Evolutionary conservation across 2,888 invertebrate species (phyloP).

Genomic region (Bombyx huttoni): DNA sequence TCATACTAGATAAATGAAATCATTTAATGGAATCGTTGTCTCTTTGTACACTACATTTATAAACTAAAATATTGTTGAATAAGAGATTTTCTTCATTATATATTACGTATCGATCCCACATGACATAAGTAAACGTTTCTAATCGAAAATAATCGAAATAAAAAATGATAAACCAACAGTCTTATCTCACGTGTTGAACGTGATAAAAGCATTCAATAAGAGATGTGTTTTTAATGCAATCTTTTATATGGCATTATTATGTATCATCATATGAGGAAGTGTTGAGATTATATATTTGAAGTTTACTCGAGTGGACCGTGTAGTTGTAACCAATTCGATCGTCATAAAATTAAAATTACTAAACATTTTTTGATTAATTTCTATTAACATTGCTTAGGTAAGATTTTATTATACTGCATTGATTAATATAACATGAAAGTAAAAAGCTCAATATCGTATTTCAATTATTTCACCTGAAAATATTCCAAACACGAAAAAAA

Average conservation of each 20-base stretch:
- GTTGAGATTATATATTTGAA: not conserved
- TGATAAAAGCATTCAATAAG: not conserved
- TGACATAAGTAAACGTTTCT: not conserved
- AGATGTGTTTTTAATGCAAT: not conserved
- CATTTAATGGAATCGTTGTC: not conserved
- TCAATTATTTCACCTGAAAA: too few species aligned
- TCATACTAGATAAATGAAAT: not conserved
- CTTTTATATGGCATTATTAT: not conserved
- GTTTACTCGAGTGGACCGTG: too few species aligned
- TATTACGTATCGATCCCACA: not conserved
- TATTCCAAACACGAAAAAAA: too few species aligned
- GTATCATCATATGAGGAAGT: not conserved
- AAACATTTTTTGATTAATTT: too few species aligned
- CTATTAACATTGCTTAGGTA: too few species aligned
- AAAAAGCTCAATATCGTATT: too few species aligned
- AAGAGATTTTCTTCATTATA: conserved; percentile 2
- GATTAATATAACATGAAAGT: too few species aligned
- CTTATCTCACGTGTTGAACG: not conserved
- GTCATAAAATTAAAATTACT: too few species aligned
- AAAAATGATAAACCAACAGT: not conserved
- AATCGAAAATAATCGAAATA: not conserved
- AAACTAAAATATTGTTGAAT: not conserved
- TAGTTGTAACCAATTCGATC: too few species aligned
- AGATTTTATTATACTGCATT: too few species aligned
- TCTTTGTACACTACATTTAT: not conserved